Evolutionary conservation across 2,888 invertebrate species (phyloP).

Genomic region (Eumacrocentrus americanus): DNA sequence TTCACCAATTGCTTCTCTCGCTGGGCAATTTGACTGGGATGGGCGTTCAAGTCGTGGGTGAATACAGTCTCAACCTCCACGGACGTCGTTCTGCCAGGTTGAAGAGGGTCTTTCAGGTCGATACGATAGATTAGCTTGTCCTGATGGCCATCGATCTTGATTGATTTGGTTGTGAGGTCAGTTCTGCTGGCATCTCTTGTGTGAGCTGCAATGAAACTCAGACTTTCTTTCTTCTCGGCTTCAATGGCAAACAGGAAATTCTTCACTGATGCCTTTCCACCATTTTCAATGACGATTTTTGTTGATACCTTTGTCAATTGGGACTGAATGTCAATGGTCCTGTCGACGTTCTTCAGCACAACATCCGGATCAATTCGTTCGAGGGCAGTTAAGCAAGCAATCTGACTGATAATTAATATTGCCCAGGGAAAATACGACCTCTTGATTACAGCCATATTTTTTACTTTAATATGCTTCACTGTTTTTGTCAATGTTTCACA

Average conservation of each 20-base stretch:
- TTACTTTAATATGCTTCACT: slow-evolving; percentile 9
- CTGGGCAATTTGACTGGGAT: slow-evolving; percentile 88
- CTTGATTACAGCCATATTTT: slow-evolving; percentile 13
- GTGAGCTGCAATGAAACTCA: slow-evolving; percentile 76
- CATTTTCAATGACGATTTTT: slow-evolving; percentile 84
- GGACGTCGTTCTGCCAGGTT: slow-evolving; percentile 66
- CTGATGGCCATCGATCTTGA: slow-evolving; percentile 63
- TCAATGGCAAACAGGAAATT: slow-evolving; percentile 77
- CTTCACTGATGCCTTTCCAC: slow-evolving; percentile 73
- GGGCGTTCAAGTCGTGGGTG: slow-evolving; percentile 79
- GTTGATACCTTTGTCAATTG: slow-evolving; percentile 86
- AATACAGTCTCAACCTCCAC: slow-evolving; percentile 76
- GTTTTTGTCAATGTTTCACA: slow-evolving; percentile 7
- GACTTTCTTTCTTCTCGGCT: slow-evolving; percentile 66
- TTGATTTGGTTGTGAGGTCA: slow-evolving; percentile 58
- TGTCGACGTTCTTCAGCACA: slow-evolving; percentile 79
- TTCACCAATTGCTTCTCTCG: slow-evolving; percentile 92
- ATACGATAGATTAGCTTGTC: slow-evolving; percentile 66
- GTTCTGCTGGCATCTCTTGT: slow-evolving; percentile 56
- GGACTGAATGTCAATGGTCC: slow-evolving; percentile 84
- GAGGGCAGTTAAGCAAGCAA: slow-evolving; percentile 16
- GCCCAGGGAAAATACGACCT: neutral
- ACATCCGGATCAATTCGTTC: slow-evolving; percentile 62
- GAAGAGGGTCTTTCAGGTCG: slow-evolving; percentile 68
- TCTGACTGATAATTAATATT: neutral